Conservation (phyloP, 1,140 invertebrate species). For the Drosophila serrata region DNA sequence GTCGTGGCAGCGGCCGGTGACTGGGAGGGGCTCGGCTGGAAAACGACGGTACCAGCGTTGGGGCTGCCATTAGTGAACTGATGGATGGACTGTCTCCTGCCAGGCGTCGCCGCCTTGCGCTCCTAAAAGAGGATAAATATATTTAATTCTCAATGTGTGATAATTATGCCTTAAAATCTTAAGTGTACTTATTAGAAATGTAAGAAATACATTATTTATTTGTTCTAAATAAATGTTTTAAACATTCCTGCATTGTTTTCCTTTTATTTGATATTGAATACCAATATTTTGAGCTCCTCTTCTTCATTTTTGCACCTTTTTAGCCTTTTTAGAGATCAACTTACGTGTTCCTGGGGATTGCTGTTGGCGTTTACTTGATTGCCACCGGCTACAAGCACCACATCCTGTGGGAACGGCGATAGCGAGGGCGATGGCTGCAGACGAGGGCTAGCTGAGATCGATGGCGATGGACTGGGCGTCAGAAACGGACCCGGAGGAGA, state of each 20-base stretch:
- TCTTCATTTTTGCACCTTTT: not conserved
- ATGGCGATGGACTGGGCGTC: constrained; percentile 85
- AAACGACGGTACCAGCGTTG: constrained; percentile 84
- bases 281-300: too few relatives aligned
- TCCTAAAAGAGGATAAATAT: constrained; percentile 42
- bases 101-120: constrained; percentile 85
- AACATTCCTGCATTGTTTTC: too few relatives aligned
- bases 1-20: constrained; percentile 84
- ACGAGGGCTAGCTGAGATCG: constrained; percentile 85
- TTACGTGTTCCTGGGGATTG: constrained; percentile 84
- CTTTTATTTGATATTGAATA: too few relatives aligned
- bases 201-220: too few relatives aligned
- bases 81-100: constrained; percentile 84
- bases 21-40: constrained; percentile 85
- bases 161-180: not conserved
- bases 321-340: constrained; percentile 35
- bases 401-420: constrained; percentile 85
- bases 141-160: not conserved
- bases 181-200: too few relatives aligned
- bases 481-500: constrained; percentile 86
- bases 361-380: constrained; percentile 82
- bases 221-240: too few relatives aligned
- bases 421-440: constrained; percentile 85
- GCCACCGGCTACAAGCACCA: constrained; percentile 84
- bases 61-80: constrained; percentile 85